phyloP scores from a whole-genome alignment of 2,797 vertebrate genomes.

The Garrulus glandarius region DNA sequence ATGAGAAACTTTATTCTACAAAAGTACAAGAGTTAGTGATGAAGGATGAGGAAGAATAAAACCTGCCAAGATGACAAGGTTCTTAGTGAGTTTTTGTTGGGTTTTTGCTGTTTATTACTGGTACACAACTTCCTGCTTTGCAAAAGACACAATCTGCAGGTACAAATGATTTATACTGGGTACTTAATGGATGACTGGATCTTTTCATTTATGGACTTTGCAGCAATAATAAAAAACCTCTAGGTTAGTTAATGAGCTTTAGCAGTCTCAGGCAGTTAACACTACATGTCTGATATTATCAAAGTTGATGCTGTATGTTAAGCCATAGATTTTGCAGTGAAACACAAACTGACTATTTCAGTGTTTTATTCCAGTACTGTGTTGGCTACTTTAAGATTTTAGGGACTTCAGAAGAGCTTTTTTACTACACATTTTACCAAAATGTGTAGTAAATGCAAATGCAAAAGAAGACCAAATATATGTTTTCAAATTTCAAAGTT shows the following conservation, averaged over 20 bases:
- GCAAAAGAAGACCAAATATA: not conserved
- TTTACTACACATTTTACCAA: not conserved
- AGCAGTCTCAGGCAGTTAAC: not conserved
- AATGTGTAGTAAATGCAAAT: too few species aligned
- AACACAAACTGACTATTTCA: not conserved
- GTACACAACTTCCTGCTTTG: not conserved
- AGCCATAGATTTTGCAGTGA: not conserved
- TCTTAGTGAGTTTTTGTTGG: not conserved
- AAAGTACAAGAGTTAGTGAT: not conserved
- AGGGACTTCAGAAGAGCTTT: not conserved
- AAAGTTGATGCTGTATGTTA: not conserved
- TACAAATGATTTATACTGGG: not conserved
- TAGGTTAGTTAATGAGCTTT: not conserved
- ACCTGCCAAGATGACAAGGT: not conserved
- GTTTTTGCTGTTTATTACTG: not conserved
- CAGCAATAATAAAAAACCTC: not conserved
- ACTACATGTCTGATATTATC: not conserved
- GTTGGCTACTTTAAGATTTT: not conserved
- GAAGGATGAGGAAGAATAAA: not conserved
- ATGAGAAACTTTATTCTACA: not conserved
- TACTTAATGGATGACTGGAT: not conserved
- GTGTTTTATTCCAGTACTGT: not conserved
- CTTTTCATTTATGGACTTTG: not conserved
- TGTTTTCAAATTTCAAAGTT: not conserved
- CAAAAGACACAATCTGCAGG: not conserved